Evolutionary conservation across 2,888 invertebrate genomes (phyloP).

Genomic region (Noctua fimbriata): DNA sequence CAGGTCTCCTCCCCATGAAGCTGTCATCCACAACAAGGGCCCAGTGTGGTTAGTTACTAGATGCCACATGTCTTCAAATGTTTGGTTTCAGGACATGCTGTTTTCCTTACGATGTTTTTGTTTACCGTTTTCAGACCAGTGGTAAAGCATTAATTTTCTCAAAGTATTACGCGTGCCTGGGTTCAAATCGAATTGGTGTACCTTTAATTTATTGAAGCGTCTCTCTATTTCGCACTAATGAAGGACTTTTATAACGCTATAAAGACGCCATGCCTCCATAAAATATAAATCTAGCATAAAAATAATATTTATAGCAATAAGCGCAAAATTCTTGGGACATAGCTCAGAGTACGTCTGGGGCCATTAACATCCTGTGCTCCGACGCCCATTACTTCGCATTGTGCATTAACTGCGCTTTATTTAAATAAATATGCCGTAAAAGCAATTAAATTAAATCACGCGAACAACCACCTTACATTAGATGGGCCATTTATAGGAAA

Average conservation of each 20-base stretch:
- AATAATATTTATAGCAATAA: constrained; percentile 15
- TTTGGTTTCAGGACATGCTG: neutral
- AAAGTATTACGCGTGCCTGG: neutral
- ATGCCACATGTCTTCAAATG: neutral
- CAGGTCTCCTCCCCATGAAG: neutral
- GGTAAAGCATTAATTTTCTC: neutral
- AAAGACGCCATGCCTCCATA: neutral
- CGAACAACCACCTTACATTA: constrained; percentile 50
- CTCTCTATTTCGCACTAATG: constrained; percentile 4
- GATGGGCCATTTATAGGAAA: constrained; percentile 39
- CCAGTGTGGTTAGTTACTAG: neutral
- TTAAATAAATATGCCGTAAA: constrained; percentile 73
- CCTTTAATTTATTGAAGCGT: neutral
- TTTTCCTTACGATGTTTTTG: neutral
- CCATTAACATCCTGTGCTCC: constrained; percentile 56
- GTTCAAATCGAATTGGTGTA: neutral
- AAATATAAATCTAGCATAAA: constrained; percentile 17
- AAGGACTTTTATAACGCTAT: neutral
- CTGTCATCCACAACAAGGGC: neutral
- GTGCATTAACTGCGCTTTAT: constrained; percentile 64
- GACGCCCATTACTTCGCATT: constrained; percentile 34
- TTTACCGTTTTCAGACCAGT: neutral
- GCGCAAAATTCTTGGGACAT: constrained; percentile 33
- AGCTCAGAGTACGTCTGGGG: constrained; percentile 33
- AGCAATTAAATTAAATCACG: constrained; percentile 69